Percentiles rank a stretch among this genome's conserved stretches.
Evolutionary conservation across 1,140 invertebrate genomes (phyloP).

Genomic region (Xylocopa sonorina): DNA sequence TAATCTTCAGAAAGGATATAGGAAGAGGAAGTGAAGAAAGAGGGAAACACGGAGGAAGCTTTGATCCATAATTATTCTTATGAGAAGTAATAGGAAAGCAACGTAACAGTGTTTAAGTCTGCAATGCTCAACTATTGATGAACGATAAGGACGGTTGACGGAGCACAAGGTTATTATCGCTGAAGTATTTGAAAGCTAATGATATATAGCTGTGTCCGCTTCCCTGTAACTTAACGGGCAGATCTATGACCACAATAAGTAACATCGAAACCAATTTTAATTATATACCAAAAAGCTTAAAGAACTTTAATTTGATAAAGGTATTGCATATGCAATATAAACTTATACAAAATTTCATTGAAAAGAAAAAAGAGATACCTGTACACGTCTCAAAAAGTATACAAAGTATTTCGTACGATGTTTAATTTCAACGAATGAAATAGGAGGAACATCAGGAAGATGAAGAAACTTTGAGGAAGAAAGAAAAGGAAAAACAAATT

Average conservation of each 20-base stretch:
- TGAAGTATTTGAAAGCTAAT: too few relatives aligned
- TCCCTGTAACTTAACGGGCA: too few relatives aligned
- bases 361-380: neutral
- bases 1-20: neutral
- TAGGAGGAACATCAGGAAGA: neutral
- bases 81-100: neutral
- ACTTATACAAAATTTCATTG: neutral
- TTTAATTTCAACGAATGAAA: neutral
- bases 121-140: neutral
- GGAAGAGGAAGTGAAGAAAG: neutral
- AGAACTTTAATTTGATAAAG: too few relatives aligned
- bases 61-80: conserved; percentile 1
- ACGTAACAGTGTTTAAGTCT: neutral
- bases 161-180: neutral
- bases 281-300: too few relatives aligned
- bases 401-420: neutral
- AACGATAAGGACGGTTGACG: conserved; percentile 8
- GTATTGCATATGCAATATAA: too few relatives aligned
- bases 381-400: too few relatives aligned
- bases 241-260: too few relatives aligned
- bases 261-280: too few relatives aligned
- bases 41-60: neutral
- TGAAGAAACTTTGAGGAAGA: neutral
- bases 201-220: too few relatives aligned
- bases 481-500: conserved; percentile 12